These are phyloP conservation scores for Cloeon dipterum DNA, from an alignment of 2,888 invertebrate species.

Conservation along the genomic window DNA sequence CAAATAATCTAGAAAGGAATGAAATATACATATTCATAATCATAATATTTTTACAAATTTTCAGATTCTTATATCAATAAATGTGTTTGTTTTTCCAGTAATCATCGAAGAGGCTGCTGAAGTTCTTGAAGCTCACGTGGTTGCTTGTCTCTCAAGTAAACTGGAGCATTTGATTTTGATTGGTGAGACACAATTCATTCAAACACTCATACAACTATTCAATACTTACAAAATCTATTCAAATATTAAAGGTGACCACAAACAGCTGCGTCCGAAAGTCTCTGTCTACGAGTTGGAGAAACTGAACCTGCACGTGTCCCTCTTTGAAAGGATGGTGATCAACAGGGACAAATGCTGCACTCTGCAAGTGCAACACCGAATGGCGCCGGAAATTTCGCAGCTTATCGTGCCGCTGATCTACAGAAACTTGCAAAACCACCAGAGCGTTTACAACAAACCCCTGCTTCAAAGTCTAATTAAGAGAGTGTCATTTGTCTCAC, in stretches of 20 bases:
- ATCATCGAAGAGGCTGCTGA: slow-evolving; percentile 29
- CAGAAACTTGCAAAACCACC: slow-evolving; percentile 12
- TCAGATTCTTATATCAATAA: too few species aligned
- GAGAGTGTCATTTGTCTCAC: slow-evolving; percentile 7
- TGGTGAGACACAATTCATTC: too few species aligned
- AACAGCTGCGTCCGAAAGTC: slow-evolving; percentile 25
- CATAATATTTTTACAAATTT: too few species aligned
- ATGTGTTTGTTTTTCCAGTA: too few species aligned
- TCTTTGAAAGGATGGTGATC: slow-evolving; percentile 27
- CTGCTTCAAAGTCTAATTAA: slow-evolving; percentile 19
- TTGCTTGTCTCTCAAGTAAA: slow-evolving; percentile 18
- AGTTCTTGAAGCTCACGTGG: slow-evolving; percentile 24
- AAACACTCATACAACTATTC: too few species aligned
- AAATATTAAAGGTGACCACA: slow-evolving; percentile 23
- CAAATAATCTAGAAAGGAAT: too few species aligned
- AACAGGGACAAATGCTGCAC: slow-evolving; percentile 19
- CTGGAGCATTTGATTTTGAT: slow-evolving; percentile 25
- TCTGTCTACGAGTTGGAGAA: slow-evolving; percentile 21
- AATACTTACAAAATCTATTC: too few species aligned
- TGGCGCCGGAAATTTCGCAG: slow-evolving; percentile 21
- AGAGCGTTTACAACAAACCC: slow-evolving; percentile 13
- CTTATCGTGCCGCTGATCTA: slow-evolving; percentile 2
- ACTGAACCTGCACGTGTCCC: slow-evolving; percentile 23
- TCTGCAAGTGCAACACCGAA: slow-evolving; percentile 23
- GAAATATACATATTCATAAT: too few species aligned